Evolutionary conservation across 2,113 vertebrate species (phyloP), one percentile per base, ranked within the genome.

Genomic region (Corythornis cristatus): DNA sequence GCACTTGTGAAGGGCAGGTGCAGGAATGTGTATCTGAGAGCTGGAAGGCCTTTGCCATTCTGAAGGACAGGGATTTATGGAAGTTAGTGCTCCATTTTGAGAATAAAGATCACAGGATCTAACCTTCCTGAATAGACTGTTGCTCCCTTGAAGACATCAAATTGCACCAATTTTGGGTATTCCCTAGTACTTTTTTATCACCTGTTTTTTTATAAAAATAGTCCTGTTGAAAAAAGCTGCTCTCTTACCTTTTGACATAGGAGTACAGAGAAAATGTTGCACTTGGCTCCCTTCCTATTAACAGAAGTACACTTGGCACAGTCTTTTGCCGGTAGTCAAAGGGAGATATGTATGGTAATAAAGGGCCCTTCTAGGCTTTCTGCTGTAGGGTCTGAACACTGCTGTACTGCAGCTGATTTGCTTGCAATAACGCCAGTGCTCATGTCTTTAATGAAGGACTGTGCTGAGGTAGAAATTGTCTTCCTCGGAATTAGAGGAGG

Each of bases 401-500:
- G 67, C 67, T 51, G 26, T 33, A 35, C 78, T 93, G 88, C 43
- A 42, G 77, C 25, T 65, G 62, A 79, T 61, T 87, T 81, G 33
- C 76, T 88, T 86, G 86, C 54, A 77, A 35, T n/a, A 83, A 82
- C 75, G 53, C 48, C n/a, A 14, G 45, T 83, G 57, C n/a, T 46
- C 53, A 11, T 64, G 42, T 64, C 73, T 83, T 95, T 94, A 96
- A 87, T 11, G 66, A 84, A 66, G 75, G 48, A 58, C 58, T 83
- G 19, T 94, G 53, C 79, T 58, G 53, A 88, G 70, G 82, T 82
- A 72, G 75, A 77, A 95, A 83, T 89, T 73, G 78, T 68, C 29
- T 93, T 61, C 31, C 87, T 90, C 81, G 76, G 90, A 95, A 92
- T 78, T 95, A 95, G 62, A 37, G 68, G 46, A 89, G 68, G 46